These are phyloP conservation scores for Alitta virens DNA, from an alignment of 2,888 invertebrate genomes.

Conservation along the genomic window DNA sequence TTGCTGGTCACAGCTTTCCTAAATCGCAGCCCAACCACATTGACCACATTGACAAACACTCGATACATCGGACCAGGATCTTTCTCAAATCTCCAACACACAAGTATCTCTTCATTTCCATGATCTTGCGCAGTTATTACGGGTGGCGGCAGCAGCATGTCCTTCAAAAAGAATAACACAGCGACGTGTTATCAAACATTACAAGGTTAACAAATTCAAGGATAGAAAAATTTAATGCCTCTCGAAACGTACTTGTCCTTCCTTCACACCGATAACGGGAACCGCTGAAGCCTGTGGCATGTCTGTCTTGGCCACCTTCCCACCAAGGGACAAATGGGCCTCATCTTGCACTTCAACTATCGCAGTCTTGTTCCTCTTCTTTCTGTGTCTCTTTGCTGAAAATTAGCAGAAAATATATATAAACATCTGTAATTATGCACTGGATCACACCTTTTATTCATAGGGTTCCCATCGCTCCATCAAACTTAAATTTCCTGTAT, in stretches of 20 bases:
- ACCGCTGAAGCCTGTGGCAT: slow-evolving; percentile 6
- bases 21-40: slow-evolving; percentile 50
- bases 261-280: slow-evolving; percentile 13
- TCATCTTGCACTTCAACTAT: slow-evolving; percentile 24
- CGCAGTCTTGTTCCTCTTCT: slow-evolving; percentile 2
- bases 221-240: too few relatives aligned
- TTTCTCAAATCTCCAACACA: slow-evolving; percentile 44
- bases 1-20: slow-evolving; percentile 47
- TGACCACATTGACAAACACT: slow-evolving; percentile 46
- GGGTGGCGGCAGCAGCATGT: slow-evolving; percentile 47
- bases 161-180: background rate
- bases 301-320: background rate
- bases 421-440: background rate
- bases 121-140: slow-evolving; percentile 44
- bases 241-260: slow-evolving; percentile 7
- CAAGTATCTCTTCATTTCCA: slow-evolving; percentile 38
- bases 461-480: too few relatives aligned
- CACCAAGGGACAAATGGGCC: slow-evolving; percentile 17
- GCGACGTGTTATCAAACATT: background rate
- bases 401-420: background rate
- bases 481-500: too few relatives aligned
- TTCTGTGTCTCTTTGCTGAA: slow-evolving; percentile 14
- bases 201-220: background rate
- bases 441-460: background rate
- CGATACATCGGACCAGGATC: slow-evolving; percentile 41